Conservation (phyloP, 92 coral and sea anemone genomes). For the Scolanthus callimorphus region DNA sequence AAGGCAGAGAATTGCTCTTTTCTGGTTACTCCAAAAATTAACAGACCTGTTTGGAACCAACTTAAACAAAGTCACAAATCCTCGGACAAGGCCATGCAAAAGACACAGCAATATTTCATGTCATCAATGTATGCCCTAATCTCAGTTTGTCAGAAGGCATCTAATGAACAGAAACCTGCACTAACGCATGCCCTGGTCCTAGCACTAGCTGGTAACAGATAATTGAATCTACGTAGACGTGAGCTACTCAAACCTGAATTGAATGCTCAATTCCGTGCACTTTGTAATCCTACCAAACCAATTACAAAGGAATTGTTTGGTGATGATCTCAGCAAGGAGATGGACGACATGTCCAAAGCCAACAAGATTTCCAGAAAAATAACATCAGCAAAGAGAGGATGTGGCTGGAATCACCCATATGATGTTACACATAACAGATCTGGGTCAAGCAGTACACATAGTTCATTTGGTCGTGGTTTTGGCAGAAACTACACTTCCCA, state of each 20-base stretch:
- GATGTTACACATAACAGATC: background rate
- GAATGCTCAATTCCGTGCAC: constrained; percentile 17
- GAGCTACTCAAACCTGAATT: constrained; percentile 33
- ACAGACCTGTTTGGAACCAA: constrained; percentile 49
- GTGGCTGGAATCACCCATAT: constrained; percentile 29
- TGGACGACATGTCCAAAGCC: constrained; percentile 35
- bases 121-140: constrained; percentile 18
- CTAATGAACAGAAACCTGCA: constrained; percentile 24
- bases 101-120: too few species aligned
- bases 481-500: background rate
- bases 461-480: constrained; percentile 13
- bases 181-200: constrained; percentile 32
- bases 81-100: constrained; percentile 6
- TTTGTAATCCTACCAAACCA: background rate
- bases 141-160: constrained; percentile 18
- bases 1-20: constrained; percentile 28
- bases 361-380: constrained; percentile 28
- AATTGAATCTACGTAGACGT: constrained; percentile 20
- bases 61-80: constrained; percentile 22
- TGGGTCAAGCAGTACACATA: background rate
- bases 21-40: constrained; percentile 30
- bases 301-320: constrained; percentile 4
- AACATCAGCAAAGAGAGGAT: constrained; percentile 1
- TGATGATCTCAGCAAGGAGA: constrained; percentile 21
- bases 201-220: constrained; percentile 28